Base-by-base conservation (phyloP, 2,113 vertebrate species). In the Callopanchax toddi region DNA sequence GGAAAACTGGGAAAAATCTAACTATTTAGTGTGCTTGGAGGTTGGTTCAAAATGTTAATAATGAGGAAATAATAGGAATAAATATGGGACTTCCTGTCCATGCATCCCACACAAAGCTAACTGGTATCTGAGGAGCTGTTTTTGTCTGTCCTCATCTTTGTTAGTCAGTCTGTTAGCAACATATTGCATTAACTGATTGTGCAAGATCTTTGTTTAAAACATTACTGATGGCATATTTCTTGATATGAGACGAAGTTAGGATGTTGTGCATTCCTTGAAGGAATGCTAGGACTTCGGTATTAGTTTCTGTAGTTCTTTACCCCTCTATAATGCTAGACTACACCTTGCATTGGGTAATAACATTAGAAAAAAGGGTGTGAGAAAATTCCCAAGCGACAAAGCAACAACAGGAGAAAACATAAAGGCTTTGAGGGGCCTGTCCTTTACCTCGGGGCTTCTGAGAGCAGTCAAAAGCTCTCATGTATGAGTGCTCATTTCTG, bases 11-110 rank as follows among this genome's bases (percentile, higher is more conserved):
- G 2, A 12, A 29, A 32, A 34, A 54, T 12, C 0, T 21, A 20
- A 8, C 10, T 7, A 21, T 37, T 20, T 3, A 4, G 32, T 17
- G 25, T 32, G 32, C 22, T 48, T 64, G 18, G 20, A 5, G 45
- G 26, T 46, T 22, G 21, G 37, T 48, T 3, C 11, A 71, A 60
- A 52, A 37, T 65, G 12, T 21, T 15, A 50, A 45, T 18, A 23
- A n/a, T 44, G n/a, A 40, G 16, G 11, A 25, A 44, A 45, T 20
- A 46, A 36, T 57, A 12, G 23, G 23, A 77, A 57, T 71, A 51
- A 52, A 42, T 26, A 13, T 57, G 23, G 20, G 48, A 61, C 56
- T n/a, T 16, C 8, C 48, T 22, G 23, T 61, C 18, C 34, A 54
- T 39, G 57, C 21, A 43, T 61, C 39, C 55, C 54, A 60, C 29